Evolutionary conservation across 2,113 vertebrate species (phyloP).

Genomic region (Alosa alosa): DNA sequence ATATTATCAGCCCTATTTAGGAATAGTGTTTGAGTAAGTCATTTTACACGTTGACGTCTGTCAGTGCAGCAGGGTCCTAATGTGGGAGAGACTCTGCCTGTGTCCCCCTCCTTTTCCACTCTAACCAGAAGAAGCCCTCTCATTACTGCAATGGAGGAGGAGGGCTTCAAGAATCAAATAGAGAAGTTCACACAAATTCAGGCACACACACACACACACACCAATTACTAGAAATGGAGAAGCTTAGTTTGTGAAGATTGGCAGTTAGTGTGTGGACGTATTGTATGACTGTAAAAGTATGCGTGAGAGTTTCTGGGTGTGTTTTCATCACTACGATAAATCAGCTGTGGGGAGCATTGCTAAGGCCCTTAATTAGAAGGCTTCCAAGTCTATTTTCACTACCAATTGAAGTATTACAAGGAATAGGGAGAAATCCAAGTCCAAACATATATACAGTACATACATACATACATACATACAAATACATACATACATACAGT

Average conservation of each 20-base stretch:
- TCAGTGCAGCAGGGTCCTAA: not conserved
- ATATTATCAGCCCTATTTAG: not conserved
- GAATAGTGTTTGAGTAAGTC: not conserved
- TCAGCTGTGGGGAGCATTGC: not conserved
- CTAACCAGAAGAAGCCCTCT: constrained; percentile 31
- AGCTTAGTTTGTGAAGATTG: not conserved
- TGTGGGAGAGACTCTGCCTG: constrained; percentile 2
- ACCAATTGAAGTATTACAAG: not conserved
- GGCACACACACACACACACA: not conserved
- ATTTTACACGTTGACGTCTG: not conserved
- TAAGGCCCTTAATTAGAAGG: not conserved
- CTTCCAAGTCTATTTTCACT: not conserved
- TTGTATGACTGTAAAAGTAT: not conserved
- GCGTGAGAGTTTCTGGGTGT: not conserved
- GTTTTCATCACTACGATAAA: not conserved
- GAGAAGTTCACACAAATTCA: not conserved
- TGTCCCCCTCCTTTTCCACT: not conserved
- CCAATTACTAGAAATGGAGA: constrained; percentile 10
- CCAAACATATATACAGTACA: not conserved
- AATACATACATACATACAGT: not conserved
- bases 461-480: not conserved
- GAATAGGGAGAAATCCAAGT: not conserved
- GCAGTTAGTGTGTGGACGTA: not conserved
- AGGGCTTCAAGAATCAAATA: constrained; percentile 35
- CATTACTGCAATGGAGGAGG: constrained; percentile 39